Evolutionary conservation across 2,113 vertebrate genomes (phyloP).

Genomic region (Nyctereutes procyonoides): DNA sequence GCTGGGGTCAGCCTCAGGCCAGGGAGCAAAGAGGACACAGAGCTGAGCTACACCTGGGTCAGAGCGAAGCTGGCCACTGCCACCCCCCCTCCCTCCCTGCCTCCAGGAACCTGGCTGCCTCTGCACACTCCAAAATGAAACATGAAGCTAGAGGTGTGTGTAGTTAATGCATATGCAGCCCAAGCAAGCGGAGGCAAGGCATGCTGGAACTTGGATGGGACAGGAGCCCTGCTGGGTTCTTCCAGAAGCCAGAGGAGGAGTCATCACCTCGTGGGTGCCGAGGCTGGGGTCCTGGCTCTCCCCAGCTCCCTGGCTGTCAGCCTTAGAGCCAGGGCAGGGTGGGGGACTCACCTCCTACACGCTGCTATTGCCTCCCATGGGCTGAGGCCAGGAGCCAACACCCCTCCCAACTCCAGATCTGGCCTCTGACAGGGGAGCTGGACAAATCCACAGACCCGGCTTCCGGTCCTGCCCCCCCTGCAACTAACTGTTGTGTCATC

Average conservation of each 20-base stretch:
- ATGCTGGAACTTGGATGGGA: slow-evolving; percentile 47
- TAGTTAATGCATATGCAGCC: slow-evolving; percentile 36
- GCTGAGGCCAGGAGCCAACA: not conserved
- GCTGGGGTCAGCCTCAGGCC: slow-evolving; percentile 19
- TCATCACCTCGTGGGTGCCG: not conserved
- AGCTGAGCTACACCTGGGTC: not conserved
- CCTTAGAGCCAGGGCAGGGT: not conserved
- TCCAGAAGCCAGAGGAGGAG: not conserved
- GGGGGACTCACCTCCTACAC: not conserved
- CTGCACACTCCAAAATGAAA: not conserved
- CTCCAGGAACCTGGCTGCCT: not conserved
- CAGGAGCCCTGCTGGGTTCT: not conserved
- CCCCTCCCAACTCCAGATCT: not conserved
- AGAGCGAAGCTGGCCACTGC: slow-evolving; percentile 31
- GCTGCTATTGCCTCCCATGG: not conserved
- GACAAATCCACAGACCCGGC: not conserved
- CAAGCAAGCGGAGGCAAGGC: slow-evolving; percentile 78
- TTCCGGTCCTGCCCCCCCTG: not conserved
- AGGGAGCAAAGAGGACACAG: slow-evolving; percentile 38
- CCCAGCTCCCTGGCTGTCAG: not conserved
- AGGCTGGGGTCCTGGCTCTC: not conserved
- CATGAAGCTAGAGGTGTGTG: slow-evolving; percentile 8
- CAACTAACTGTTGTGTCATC: not conserved
- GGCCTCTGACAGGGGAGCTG: not conserved
- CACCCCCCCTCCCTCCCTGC: not conserved